Evolutionary conservation across 2,888 invertebrate genomes (phyloP).

Genomic region (Diaprepes abbreviatus): DNA sequence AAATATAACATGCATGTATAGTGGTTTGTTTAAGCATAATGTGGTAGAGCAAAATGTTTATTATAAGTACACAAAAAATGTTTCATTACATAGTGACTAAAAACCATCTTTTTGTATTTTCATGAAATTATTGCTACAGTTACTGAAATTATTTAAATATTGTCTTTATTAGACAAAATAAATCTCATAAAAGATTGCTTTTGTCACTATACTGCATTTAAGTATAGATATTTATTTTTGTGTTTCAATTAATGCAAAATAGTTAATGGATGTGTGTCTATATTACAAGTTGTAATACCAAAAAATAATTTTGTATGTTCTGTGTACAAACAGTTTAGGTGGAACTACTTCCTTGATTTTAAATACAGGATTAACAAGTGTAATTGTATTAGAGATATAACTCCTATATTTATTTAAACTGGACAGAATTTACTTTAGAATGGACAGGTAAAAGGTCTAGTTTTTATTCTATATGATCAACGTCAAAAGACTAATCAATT

Average conservation of each 20-base stretch:
- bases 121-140: slow-evolving; percentile 43
- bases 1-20: slow-evolving; percentile 40
- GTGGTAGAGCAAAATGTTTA: slow-evolving; percentile 30
- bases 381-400: slow-evolving; percentile 32
- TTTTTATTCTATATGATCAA: slow-evolving; percentile 56
- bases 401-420: slow-evolving; percentile 50
- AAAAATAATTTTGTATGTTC: slow-evolving; percentile 43
- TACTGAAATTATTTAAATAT: slow-evolving; percentile 35
- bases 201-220: slow-evolving; percentile 42
- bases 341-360: slow-evolving; percentile 21
- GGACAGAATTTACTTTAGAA: slow-evolving; percentile 61
- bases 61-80: slow-evolving; percentile 30
- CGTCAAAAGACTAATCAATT: slow-evolving; percentile 48
- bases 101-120: slow-evolving; percentile 23
- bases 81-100: slow-evolving; percentile 29
- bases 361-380: slow-evolving; percentile 21
- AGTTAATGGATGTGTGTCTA: slow-evolving; percentile 40
- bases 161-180: slow-evolving; percentile 33
- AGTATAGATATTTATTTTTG: slow-evolving; percentile 28
- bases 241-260: slow-evolving; percentile 36
- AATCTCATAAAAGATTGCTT: slow-evolving; percentile 12
- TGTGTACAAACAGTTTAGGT: slow-evolving; percentile 40
- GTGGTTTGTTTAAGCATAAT: slow-evolving; percentile 26
- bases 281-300: slow-evolving; percentile 45
- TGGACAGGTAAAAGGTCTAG: slow-evolving; percentile 62